These are phyloP conservation scores for Merops nubicus DNA, from an alignment of 2,113 vertebrate species.

Conservation along the genomic window DNA sequence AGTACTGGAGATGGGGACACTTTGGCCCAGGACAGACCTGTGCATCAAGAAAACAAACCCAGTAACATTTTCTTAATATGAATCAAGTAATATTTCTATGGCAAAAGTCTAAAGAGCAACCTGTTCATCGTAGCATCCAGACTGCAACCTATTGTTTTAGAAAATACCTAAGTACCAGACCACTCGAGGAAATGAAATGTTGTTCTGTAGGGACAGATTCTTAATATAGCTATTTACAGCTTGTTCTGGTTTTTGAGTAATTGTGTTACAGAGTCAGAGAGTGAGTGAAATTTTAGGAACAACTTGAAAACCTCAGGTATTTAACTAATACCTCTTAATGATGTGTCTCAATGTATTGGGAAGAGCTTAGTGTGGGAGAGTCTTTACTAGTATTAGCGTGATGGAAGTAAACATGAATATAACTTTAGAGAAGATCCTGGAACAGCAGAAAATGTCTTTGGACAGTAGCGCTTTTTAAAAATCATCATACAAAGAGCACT, in stretches of 20 bases:
- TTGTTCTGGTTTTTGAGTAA: neutral
- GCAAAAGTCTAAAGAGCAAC: neutral
- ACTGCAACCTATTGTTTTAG: neutral
- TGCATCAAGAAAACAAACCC: neutral
- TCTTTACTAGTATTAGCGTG: neutral
- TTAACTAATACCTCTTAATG: neutral
- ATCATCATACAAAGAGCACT: accelerated
- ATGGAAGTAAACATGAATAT: neutral
- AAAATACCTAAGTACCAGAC: neutral
- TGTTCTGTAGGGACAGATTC: neutral
- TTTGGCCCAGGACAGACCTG: neutral
- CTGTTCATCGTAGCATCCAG: neutral
- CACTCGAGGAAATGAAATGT: neutral
- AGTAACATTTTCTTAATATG: neutral
- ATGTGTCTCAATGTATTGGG: accelerated
- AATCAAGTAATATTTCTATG: neutral
- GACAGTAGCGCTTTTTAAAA: neutral
- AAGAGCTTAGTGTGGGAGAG: neutral
- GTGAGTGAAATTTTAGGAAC: neutral
- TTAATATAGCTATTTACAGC: neutral
- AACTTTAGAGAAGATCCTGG: neutral
- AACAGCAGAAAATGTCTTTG: neutral
- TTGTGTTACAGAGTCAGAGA: neutral
- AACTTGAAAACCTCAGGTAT: neutral
- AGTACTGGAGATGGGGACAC: neutral